Conservation (phyloP, 2,113 vertebrate genomes). For the Cebus imitator region DNA sequence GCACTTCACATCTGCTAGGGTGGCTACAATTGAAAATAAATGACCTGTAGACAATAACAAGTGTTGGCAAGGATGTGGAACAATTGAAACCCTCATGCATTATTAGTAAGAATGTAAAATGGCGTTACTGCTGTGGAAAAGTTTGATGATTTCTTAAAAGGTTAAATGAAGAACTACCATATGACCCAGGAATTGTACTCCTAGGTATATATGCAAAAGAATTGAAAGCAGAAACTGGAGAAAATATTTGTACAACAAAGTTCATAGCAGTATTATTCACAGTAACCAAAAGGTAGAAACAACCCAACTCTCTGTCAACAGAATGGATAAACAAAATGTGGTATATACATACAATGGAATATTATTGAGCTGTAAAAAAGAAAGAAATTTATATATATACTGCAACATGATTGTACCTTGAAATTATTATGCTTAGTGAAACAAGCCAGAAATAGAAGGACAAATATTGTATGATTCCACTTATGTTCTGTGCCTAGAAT, state of each 20-base stretch:
- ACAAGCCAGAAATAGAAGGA: background rate
- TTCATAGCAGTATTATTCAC: background rate
- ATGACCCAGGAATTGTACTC: background rate
- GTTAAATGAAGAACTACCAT: background rate
- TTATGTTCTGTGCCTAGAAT: background rate
- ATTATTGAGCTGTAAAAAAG: background rate
- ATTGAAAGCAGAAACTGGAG: background rate
- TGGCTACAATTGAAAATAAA: background rate
- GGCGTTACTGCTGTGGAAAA: rapidly evolving
- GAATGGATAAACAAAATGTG: background rate
- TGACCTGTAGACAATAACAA: background rate
- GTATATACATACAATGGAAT: background rate
- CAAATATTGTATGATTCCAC: background rate
- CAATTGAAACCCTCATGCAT: background rate
- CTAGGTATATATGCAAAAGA: background rate
- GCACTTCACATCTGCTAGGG: background rate
- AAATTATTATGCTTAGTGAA: background rate
- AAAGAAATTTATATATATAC: background rate
- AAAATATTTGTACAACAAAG: background rate
- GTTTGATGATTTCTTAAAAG: background rate
- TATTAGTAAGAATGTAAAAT: background rate
- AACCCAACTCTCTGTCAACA: background rate
- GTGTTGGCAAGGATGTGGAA: background rate
- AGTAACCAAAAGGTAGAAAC: background rate
- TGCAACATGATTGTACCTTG: background rate